A percentile compares a stretch with the other conserved stretches of the same genome.
phyloP scores from a whole-genome alignment of 2,888 invertebrate genomes.

The Agonopterix heracliana region DNA sequence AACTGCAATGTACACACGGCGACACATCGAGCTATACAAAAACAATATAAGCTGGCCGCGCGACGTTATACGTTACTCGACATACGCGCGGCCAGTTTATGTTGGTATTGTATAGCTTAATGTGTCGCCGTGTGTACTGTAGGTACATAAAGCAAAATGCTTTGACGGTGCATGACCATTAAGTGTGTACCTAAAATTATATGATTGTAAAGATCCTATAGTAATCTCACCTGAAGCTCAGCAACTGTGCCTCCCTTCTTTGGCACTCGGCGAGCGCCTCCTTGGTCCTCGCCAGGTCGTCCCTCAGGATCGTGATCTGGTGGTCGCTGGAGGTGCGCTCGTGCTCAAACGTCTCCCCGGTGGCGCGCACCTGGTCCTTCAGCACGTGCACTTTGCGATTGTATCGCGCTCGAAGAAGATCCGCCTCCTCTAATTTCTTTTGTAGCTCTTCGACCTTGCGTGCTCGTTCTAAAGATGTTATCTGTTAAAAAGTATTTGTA shows the following conservation, averaged over 20 bases:
- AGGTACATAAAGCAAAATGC: no score
- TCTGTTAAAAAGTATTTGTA: conserved; percentile 74
- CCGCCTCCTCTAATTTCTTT: conserved; percentile 87
- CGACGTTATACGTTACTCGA: no score
- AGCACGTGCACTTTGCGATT: conserved; percentile 82
- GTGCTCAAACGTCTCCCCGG: conserved; percentile 80
- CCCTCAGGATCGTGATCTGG: conserved; percentile 81
- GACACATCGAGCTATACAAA: no score
- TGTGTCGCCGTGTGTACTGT: no score
- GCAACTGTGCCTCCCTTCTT: conserved; percentile 85
- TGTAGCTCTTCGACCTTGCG: conserved; percentile 90
- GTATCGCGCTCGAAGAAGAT: conserved; percentile 84
- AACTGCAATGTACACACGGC: no score
- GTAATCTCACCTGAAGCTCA: conserved; percentile 80
- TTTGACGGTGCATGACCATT: no score
- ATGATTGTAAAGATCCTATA: no score
- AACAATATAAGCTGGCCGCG: no score
- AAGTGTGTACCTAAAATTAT: no score
- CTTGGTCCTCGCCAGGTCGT: conserved; percentile 85
- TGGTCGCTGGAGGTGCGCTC: conserved; percentile 83
- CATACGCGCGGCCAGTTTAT: no score
- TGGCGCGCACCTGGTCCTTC: conserved; percentile 82
- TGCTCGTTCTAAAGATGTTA: conserved; percentile 87
- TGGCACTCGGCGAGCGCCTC: conserved; percentile 84
- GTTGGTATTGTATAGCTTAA: no score